phyloP scores from a whole-genome alignment of 2,888 invertebrate genomes.

The Lingula anatina region DNA sequence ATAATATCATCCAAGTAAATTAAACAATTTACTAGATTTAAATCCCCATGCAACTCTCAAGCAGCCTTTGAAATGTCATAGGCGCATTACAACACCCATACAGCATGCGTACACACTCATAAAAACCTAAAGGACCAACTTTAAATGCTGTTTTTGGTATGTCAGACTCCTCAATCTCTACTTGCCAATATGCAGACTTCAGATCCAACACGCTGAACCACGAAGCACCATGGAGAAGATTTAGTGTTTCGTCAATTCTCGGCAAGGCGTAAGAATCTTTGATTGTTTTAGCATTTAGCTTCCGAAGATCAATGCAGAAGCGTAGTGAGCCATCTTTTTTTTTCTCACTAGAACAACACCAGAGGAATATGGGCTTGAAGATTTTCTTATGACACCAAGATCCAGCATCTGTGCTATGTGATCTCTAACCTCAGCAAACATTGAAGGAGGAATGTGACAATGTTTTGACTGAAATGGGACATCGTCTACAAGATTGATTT shows the following conservation, averaged over 20 bases:
- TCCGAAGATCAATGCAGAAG: too few species aligned
- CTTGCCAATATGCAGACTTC: too few species aligned
- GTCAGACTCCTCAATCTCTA: too few species aligned
- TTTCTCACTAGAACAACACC: slow-evolving; percentile 5
- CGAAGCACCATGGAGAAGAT: not conserved
- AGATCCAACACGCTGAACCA: not conserved
- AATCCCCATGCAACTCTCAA: not conserved
- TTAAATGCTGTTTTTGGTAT: not conserved
- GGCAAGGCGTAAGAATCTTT: not conserved
- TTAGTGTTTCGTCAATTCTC: not conserved
- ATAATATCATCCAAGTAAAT: not conserved
- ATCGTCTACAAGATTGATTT: too few species aligned
- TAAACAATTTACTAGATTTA: not conserved
- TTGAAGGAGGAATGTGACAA: slow-evolving; percentile 4
- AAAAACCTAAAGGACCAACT: not conserved
- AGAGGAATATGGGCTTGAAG: slow-evolving; percentile 1
- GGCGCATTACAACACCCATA: not conserved
- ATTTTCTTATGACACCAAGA: slow-evolving; percentile 4
- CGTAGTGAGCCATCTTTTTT: not conserved
- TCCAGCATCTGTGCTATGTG: slow-evolving; percentile 1
- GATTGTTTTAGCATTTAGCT: too few species aligned
- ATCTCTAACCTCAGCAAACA: slow-evolving; percentile 6
- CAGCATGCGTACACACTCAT: not conserved
- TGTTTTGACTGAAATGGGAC: slow-evolving; percentile 1
- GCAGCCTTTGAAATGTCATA: not conserved